A percentile compares a stretch with the other conserved stretches of the same genome.
phyloP scores from a whole-genome alignment of 2,113 vertebrate genomes.

The Crypturellus undulatus region DNA sequence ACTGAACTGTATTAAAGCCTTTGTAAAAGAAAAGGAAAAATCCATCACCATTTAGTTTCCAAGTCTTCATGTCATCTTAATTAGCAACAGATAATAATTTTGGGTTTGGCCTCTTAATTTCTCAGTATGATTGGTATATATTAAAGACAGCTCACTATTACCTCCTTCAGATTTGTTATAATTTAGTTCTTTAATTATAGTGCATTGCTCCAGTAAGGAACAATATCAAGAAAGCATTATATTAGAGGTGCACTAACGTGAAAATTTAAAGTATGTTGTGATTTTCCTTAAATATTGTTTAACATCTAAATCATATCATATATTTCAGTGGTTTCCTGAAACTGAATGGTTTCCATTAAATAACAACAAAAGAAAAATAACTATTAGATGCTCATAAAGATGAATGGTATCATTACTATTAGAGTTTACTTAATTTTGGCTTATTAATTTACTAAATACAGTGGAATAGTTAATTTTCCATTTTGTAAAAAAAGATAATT shows the following conservation, averaged over 20 bases:
- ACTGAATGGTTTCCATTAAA: background rate
- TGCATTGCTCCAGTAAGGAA: background rate
- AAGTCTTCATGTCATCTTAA: slow-evolving; percentile 43
- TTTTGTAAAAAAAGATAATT: background rate
- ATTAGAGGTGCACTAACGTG: background rate
- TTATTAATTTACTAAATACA: background rate
- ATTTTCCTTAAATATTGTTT: background rate
- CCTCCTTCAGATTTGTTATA: slow-evolving; percentile 22
- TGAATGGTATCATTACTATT: background rate
- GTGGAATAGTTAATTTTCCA: background rate
- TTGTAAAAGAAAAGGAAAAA: background rate
- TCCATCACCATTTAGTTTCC: slow-evolving; percentile 4
- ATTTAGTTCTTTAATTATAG: slow-evolving; percentile 66
- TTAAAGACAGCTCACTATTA: slow-evolving; percentile 45
- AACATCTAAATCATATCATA: background rate
- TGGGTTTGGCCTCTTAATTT: slow-evolving; percentile 17
- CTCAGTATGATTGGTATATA: slow-evolving; percentile 16
- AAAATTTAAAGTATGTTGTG: background rate
- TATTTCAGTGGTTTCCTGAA: background rate
- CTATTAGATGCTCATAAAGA: background rate
- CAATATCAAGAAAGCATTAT: slow-evolving; percentile 23
- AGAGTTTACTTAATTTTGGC: background rate
- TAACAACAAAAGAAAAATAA: background rate
- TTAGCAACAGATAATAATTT: slow-evolving; percentile 39
- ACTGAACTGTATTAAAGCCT: background rate